Conservation (phyloP, 1,140 invertebrate species). For the Zaprionus davidi region DNA sequence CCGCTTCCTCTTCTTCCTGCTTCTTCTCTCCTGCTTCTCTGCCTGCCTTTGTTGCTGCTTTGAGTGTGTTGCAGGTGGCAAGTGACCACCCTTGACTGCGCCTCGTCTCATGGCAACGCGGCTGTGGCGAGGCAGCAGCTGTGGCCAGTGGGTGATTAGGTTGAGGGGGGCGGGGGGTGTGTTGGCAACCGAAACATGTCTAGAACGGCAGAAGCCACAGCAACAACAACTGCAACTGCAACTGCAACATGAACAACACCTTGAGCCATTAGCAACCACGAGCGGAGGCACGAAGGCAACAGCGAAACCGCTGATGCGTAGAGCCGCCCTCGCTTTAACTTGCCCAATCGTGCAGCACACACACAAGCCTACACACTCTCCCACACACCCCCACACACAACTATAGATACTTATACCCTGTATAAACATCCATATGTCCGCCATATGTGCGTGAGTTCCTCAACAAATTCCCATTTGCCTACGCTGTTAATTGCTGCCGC, state of each 20-base stretch:
- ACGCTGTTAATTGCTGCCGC: background rate
- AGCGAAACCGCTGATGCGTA: slow-evolving; percentile 24
- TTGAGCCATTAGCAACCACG: slow-evolving; percentile 12
- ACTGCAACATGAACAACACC: background rate
- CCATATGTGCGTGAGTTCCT: background rate
- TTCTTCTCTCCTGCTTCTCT: background rate
- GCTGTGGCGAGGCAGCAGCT: background rate
- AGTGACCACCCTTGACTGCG: slow-evolving; percentile 1
- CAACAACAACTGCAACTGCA: background rate
- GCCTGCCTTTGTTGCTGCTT: background rate
- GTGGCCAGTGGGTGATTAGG: background rate
- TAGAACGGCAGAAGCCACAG: background rate
- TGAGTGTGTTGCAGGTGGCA: background rate
- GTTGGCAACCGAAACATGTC: background rate
- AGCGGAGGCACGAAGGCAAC: background rate
- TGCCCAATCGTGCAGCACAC: slow-evolving; percentile 4
- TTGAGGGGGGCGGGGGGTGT: background rate
- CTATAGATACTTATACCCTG: background rate
- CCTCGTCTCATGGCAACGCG: slow-evolving; percentile 8
- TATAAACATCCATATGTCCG: background rate
- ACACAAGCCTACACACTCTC: background rate
- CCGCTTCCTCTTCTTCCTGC: background rate
- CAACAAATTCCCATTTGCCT: background rate
- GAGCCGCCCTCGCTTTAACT: background rate
- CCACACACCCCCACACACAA: background rate